phyloP scores from a whole-genome alignment of 2,113 vertebrate genomes.

The Microtus pennsylvanicus region DNA sequence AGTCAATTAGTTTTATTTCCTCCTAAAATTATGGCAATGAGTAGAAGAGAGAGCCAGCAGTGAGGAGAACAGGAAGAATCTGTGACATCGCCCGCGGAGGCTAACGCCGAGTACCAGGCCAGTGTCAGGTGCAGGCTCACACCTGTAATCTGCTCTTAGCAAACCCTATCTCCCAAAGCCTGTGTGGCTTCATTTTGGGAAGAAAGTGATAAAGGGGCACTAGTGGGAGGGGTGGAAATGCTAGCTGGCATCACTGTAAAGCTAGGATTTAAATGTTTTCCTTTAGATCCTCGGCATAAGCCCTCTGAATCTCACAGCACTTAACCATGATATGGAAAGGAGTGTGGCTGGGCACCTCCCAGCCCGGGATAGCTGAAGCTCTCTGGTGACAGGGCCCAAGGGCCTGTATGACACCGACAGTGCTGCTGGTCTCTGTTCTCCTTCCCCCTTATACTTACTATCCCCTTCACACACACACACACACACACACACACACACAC shows the following conservation, averaged over 20 bases:
- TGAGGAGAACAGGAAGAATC: too few species aligned
- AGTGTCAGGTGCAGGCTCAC: not conserved
- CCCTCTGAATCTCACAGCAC: not conserved
- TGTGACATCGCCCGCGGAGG: not conserved
- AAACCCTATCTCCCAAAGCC: not conserved
- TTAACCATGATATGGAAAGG: too few species aligned
- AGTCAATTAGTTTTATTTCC: not conserved
- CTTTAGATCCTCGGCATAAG: not conserved
- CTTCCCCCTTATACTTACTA: not conserved
- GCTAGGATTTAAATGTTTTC: not conserved
- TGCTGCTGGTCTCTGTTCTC: not conserved
- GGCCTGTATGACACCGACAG: too few species aligned
- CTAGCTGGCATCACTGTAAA: fast-evolving
- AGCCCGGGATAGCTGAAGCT: not conserved
- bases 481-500: too few species aligned
- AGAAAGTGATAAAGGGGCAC: not conserved
- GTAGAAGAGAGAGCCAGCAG: not conserved
- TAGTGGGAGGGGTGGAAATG: not conserved
- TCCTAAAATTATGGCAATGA: not conserved
- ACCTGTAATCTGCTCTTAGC: not conserved
- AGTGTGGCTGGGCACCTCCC: not conserved
- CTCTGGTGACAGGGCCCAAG: too few species aligned
- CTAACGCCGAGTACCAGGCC: not conserved
- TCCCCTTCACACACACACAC: not conserved
- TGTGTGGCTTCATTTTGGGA: not conserved